A percentile compares a stretch with the other conserved stretches of the same genome.
These are phyloP conservation scores for Sebastolobus alascanus DNA, from an alignment of 2,797 vertebrate genomes.

Conservation along the genomic window DNA sequence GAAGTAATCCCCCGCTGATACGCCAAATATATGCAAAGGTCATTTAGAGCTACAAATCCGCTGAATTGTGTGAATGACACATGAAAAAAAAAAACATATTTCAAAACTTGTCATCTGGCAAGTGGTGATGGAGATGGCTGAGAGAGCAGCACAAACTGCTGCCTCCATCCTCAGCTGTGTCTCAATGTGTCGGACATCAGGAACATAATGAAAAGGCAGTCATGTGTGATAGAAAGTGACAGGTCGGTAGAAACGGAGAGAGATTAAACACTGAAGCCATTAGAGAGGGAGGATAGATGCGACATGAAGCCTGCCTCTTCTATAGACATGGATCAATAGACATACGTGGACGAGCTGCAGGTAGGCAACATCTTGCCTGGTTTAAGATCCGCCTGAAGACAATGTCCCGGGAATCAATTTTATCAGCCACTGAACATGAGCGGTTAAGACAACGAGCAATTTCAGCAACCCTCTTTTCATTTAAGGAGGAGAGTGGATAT, in stretches of 20 bases:
- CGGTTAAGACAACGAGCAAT: slow-evolving; percentile 2
- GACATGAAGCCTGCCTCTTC: slow-evolving; percentile 29
- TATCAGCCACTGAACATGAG: slow-evolving; percentile 19
- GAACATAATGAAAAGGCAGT: slow-evolving; percentile 65
- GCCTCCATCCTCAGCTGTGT: slow-evolving; percentile 35
- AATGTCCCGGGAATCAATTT: slow-evolving; percentile 14
- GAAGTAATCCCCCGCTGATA: slow-evolving; percentile 10
- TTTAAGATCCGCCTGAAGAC: slow-evolving; percentile 30
- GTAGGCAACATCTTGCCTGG: slow-evolving; percentile 30
- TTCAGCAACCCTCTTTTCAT: background rate
- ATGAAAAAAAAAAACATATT: slow-evolving; percentile 16
- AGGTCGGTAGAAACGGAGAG: slow-evolving; percentile 36
- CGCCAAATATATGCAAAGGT: slow-evolving; percentile 17
- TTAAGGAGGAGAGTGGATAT: background rate
- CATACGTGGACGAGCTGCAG: slow-evolving; percentile 24
- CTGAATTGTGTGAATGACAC: background rate
- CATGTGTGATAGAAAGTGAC: slow-evolving; percentile 55
- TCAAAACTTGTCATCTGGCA: slow-evolving; percentile 27
- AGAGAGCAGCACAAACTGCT: slow-evolving; percentile 6
- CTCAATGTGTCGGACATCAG: slow-evolving; percentile 41
- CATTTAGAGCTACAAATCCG: slow-evolving; percentile 9
- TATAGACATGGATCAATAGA: slow-evolving; percentile 48
- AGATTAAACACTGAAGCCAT: slow-evolving; percentile 52
- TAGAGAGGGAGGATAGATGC: slow-evolving; percentile 23
- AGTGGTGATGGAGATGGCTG: slow-evolving; percentile 21